A percentile compares a stretch with the other conserved stretches of the same genome.
Conservation (phyloP, 2,888 invertebrate species). For the Eremobia ochroleuca region DNA sequence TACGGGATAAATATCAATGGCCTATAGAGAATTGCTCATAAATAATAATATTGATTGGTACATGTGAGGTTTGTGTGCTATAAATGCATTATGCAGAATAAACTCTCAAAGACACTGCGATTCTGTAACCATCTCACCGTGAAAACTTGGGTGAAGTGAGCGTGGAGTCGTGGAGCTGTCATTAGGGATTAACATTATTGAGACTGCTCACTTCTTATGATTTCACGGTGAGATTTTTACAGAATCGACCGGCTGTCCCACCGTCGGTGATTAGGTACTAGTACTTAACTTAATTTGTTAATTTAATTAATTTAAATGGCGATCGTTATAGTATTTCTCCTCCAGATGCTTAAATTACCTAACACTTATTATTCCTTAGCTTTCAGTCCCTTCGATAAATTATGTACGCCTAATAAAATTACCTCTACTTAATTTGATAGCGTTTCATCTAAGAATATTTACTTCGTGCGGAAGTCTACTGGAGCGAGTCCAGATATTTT, state of each 20-base stretch:
- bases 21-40: neutral
- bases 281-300: neutral
- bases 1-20: neutral
- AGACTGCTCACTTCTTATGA: too few species aligned
- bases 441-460: constrained; percentile 34
- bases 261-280: neutral
- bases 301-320: neutral
- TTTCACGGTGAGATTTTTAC: too few species aligned
- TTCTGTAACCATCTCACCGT: too few species aligned
- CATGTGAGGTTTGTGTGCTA: neutral
- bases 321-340: neutral
- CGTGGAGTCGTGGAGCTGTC: too few species aligned
- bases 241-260: too few species aligned
- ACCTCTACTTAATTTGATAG: constrained; percentile 18
- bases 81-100: neutral
- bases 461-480: constrained; percentile 11
- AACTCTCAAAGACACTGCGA: neutral
- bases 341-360: neutral
- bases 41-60: neutral
- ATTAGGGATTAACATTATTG: too few species aligned
- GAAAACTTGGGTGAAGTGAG: too few species aligned
- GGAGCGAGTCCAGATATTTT: neutral
- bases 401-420: constrained; percentile 32
- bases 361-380: constrained; percentile 8
- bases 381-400: constrained; percentile 4